These are phyloP conservation scores for Scolopax mira DNA, from an alignment of 2,113 vertebrate species.

Conservation along the genomic window DNA sequence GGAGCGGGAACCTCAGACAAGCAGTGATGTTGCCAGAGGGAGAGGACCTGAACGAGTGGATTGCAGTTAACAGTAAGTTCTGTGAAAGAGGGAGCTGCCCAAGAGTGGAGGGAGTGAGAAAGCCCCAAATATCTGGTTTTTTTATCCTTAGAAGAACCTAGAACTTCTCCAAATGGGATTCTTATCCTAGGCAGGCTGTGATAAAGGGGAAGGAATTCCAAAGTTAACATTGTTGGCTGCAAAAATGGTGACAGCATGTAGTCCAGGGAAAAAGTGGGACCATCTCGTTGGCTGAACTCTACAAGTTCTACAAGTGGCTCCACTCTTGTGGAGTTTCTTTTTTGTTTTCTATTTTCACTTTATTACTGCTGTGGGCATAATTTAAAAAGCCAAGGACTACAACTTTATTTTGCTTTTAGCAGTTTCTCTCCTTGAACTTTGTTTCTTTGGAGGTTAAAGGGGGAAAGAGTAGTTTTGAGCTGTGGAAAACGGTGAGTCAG, in stretches of 20 bases:
- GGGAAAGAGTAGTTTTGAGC: not conserved
- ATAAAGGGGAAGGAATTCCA: not conserved
- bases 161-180: no score
- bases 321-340: not conserved
- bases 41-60: constrained; percentile 97
- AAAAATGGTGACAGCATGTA: accelerated
- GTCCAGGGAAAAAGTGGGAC: not conserved
- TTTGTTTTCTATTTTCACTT: not conserved
- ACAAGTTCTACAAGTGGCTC: no score
- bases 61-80: constrained; percentile 94
- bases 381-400: not conserved
- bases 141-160: not conserved
- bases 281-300: accelerated
- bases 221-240: accelerated
- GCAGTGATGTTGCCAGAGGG: constrained; percentile 95
- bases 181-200: accelerated
- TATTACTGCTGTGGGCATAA: accelerated
- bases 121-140: accelerated
- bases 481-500: no score
- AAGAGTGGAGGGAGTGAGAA: not conserved
- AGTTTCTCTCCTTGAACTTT: not conserved
- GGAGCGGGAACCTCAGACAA: constrained; percentile 92
- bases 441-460: not conserved
- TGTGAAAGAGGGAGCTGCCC: accelerated
- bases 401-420: not conserved